Percentiles rank a stretch among this genome's conserved stretches.
These are phyloP conservation scores for Drosophila pandora DNA, from an alignment of 1,140 invertebrate species.

Conservation along the genomic window DNA sequence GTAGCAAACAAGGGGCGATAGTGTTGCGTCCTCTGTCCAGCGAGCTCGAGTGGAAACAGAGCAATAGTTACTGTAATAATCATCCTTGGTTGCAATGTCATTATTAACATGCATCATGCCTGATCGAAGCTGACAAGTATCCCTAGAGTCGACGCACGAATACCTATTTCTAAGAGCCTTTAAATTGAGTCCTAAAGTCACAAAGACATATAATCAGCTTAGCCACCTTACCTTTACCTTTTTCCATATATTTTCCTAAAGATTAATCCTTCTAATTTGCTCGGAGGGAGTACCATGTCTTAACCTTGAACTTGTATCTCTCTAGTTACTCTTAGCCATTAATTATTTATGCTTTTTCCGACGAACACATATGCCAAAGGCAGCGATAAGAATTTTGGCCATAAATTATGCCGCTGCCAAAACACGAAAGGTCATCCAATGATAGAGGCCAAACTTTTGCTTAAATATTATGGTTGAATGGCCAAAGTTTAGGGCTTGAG, in stretches of 20 bases:
- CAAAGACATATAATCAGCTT: too few species aligned
- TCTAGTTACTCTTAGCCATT: constrained; percentile 37
- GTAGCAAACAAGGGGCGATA: constrained; percentile 60
- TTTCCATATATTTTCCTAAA: neutral
- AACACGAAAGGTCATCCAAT: constrained; percentile 52
- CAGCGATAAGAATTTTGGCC: constrained; percentile 44
- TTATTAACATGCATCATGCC: constrained; percentile 16
- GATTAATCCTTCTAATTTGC: constrained; percentile 13
- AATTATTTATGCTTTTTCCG: constrained; percentile 52
- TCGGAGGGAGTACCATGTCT: constrained; percentile 2
- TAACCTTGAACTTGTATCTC: constrained; percentile 41
- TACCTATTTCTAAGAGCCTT: neutral
- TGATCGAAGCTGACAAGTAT: constrained; percentile 1
- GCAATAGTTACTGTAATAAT: constrained; percentile 23
- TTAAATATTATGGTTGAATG: constrained; percentile 33
- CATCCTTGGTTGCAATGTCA: constrained; percentile 32
- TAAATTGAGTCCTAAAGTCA: too few species aligned
- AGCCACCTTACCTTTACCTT: constrained; percentile 5
- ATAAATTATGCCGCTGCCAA: constrained; percentile 55
- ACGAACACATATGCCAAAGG: constrained; percentile 40
- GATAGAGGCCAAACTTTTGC: constrained; percentile 50
- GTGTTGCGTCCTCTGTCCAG: constrained; percentile 56
- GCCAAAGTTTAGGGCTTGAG: constrained; percentile 20
- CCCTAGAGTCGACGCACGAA: neutral
- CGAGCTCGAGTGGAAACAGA: constrained; percentile 13